Percentiles rank a stretch among this genome's conserved stretches.
Evolutionary conservation across 2,888 invertebrate genomes (phyloP).

Genomic region (Drosophila hamatofila): DNA sequence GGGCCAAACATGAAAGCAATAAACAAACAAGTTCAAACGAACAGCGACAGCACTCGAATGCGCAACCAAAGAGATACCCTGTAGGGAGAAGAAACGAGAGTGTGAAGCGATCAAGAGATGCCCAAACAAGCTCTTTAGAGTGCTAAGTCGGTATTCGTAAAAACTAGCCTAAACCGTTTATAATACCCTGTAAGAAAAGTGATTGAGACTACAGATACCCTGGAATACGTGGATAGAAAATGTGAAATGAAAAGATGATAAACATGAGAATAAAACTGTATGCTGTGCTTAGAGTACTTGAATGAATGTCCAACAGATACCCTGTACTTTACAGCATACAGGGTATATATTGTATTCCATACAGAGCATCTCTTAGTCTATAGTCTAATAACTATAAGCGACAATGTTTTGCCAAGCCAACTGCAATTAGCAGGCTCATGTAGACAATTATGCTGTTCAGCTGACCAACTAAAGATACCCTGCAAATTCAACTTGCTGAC

Average conservation of each 20-base stretch:
- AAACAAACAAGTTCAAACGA: constrained; percentile 18
- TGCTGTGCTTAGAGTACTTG: background rate
- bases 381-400: background rate
- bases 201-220: background rate
- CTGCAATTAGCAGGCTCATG: background rate
- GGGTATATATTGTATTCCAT: constrained; percentile 1
- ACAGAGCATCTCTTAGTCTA: constrained; percentile 11
- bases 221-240: background rate
- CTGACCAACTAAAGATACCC: background rate
- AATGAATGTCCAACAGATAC: background rate
- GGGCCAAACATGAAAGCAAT: constrained; percentile 27
- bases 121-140: background rate
- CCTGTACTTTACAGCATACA: background rate
- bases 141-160: too few relatives aligned
- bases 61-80: constrained; percentile 24
- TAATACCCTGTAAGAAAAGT: background rate
- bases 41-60: background rate
- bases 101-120: background rate
- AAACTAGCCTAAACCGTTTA: background rate
- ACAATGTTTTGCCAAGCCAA: background rate
- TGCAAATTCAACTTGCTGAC: background rate
- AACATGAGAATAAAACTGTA: too few relatives aligned
- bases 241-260: background rate
- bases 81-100: background rate
- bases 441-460: background rate